These are phyloP conservation scores for Brachyptera risi DNA, from an alignment of 2,888 invertebrate species.

Conservation along the genomic window DNA sequence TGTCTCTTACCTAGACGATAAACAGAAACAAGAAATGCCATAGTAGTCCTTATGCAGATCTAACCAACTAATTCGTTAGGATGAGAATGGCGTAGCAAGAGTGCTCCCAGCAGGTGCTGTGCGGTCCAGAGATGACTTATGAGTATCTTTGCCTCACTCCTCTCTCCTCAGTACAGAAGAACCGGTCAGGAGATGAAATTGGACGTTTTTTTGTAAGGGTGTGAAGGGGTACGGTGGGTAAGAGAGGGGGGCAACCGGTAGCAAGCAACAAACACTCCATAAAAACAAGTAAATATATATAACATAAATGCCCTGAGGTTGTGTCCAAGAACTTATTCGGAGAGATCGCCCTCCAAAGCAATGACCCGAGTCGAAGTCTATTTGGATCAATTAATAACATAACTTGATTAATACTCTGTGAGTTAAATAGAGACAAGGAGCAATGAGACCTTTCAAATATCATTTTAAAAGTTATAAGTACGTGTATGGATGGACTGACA, in stretches of 20 bases:
- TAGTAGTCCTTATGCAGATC: slow-evolving; percentile 17
- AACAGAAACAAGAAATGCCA: neutral
- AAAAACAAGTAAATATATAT: neutral
- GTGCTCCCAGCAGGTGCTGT: slow-evolving; percentile 1
- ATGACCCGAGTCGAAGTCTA: slow-evolving; percentile 11
- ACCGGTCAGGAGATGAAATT: slow-evolving; percentile 6
- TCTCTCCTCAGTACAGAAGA: neutral
- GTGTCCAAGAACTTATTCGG: neutral
- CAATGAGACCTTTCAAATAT: neutral
- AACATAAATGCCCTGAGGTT: neutral
- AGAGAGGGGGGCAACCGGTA: slow-evolving; percentile 5
- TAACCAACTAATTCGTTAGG: neutral
- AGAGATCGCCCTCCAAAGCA: slow-evolving; percentile 6
- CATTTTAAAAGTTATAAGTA: slow-evolving; percentile 11
- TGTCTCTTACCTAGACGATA: slow-evolving; percentile 8
- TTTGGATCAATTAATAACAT: slow-evolving; percentile 14
- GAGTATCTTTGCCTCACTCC: neutral
- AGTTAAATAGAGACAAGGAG: slow-evolving; percentile 7
- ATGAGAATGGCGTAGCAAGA: neutral
- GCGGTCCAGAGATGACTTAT: slow-evolving; percentile 18
- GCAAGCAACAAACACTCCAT: too few relatives aligned
- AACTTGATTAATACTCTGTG: slow-evolving; percentile 7
- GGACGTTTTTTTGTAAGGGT: slow-evolving; percentile 1
- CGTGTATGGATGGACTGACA: too few relatives aligned
- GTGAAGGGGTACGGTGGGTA: neutral